Evolutionary conservation across 2,888 invertebrate species (phyloP).

Genomic region (Lasioglossum lativentre): DNA sequence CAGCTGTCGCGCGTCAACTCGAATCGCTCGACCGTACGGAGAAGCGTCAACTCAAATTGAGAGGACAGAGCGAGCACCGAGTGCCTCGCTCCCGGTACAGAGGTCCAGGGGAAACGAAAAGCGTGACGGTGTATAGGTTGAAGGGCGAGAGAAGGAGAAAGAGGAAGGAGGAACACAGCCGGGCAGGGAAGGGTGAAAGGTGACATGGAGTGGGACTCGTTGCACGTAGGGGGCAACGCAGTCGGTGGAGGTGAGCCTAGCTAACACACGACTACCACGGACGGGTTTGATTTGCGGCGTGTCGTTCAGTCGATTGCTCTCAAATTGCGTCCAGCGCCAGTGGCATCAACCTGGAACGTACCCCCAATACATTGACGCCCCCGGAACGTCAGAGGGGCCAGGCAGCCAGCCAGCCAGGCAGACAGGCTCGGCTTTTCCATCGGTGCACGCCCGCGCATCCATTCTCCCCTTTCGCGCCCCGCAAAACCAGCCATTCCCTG

Average conservation of each 20-base stretch:
- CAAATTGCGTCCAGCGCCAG: conserved; percentile 80
- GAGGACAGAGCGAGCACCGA: conserved; percentile 50
- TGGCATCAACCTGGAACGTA: conserved; percentile 75
- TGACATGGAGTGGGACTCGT: conserved; percentile 22
- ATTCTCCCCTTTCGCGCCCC: conserved; percentile 24
- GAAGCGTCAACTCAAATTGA: conserved; percentile 78
- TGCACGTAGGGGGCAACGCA: conserved; percentile 28
- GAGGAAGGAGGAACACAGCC: not conserved
- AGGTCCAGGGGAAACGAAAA: conserved; percentile 47
- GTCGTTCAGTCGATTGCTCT: conserved; percentile 84
- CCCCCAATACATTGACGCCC: conserved; percentile 59
- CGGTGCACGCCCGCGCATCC: conserved; percentile 43
- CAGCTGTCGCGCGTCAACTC: conserved; percentile 77
- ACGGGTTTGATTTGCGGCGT: conserved; percentile 83
- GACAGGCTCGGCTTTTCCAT: conserved; percentile 45
- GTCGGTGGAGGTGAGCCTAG: conserved; percentile 56
- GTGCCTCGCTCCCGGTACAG: not conserved
- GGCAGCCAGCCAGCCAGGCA: not conserved
- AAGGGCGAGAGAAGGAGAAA: conserved; percentile 25
- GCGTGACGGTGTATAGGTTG: conserved; percentile 27
- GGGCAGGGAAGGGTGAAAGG: conserved; percentile 11
- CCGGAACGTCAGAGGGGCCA: conserved; percentile 35
- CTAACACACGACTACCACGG: conserved; percentile 69
- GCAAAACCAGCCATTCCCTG: conserved; percentile 27
- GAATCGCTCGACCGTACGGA: conserved; percentile 70